Evolutionary conservation across 2,113 vertebrate species (phyloP), one percentile per base, ranked within the genome.

Genomic region (Oncorhynchus clarkii): DNA sequence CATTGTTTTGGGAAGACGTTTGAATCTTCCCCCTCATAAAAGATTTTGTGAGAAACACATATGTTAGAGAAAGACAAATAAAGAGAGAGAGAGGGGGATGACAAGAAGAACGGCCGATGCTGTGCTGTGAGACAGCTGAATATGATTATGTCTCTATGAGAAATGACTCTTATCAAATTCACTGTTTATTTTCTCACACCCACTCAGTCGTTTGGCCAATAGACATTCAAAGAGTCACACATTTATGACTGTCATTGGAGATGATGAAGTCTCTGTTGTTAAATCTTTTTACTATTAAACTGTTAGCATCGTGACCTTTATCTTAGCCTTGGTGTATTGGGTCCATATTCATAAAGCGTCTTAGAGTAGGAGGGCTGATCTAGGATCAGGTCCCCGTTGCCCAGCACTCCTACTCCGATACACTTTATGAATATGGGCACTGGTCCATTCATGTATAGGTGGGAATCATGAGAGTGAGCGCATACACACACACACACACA

Each of bases 111-210:
- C 26, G 59, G 34, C 45, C 16, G 11, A 4, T 62, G 39, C 31
- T 64, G 29, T 73, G 59, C 71, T 14, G 11, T 59, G 29, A 31
- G 60, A 70, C 75, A 80, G 71, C 71, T 77, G 81, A 79, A 68
- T 34, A 73, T n/a, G n/a, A 83, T 79, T 71, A 68, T 64, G 18
- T 64, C 4, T 34, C 5, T 27, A 45, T 6, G n/a, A 45, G 45
- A 45, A 60, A 26, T 20, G 1, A 22, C 51, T 59, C 29, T 31
- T 27, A 59, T 12, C 49, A 20, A 62, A 8, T 62, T 57, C 49
- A 9, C 9, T 4, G 51, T 60, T 71, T 31, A 49, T 60, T 72
- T 60, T 60, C 54, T 31, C 54, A 22, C 27, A 13, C 71, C 54
- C 29, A 34, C 51, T 54, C 34, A 70, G 45, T 48, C 2, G 5